Evolutionary conservation across 2,888 invertebrate species (phyloP), one percentile per base, ranked within the genome.

Genomic region (Idaea straminata): DNA sequence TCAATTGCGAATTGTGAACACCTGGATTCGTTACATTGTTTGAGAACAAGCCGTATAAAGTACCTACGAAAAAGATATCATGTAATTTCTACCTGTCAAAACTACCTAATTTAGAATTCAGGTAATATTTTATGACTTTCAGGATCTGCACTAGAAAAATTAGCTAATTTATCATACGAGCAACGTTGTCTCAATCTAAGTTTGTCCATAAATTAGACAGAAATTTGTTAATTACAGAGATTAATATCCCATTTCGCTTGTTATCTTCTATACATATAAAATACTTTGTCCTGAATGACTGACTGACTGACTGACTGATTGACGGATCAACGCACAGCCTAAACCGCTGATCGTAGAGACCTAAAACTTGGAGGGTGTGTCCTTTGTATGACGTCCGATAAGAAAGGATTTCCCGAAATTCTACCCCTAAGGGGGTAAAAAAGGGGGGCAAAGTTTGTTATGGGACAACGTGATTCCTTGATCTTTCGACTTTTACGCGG

Each of bases 1-100:
- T 84, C 81, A 85, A 84, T 85, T 86, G 79, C 73, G 60, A 63
- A 25, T 47, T 47, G 47, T 47, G 47, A 47, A 47, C 47, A 47
- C 47, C 47, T 47, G 47, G 47, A 47, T 47, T 62, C 34, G 15
- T 16, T 59, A 62, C 47, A 66, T 66, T 62, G 59, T 47, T 47
- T 47, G 10, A 10, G 47, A 47, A 47, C 10, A 47, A 47, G 47
- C 38, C 38, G 38, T 38, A 10, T 38, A 13, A 38, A 38, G 5
- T 10, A 38, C 38, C 38, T 38, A 38, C 38, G 4, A 47, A 10
- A 6, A 47, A 47, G 47, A 13, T 47, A 47, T 5, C 47, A 10
- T 13, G 13, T 47, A 47, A 47, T 47, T 47, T 47, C 13, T 10
- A 25, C 47, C 47, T 47, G 47, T 47, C 6, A n/a, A 47, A 47